These are phyloP conservation scores for Ficedula albicollis DNA, from an alignment of 2,797 vertebrate species.

Conservation along the genomic window DNA sequence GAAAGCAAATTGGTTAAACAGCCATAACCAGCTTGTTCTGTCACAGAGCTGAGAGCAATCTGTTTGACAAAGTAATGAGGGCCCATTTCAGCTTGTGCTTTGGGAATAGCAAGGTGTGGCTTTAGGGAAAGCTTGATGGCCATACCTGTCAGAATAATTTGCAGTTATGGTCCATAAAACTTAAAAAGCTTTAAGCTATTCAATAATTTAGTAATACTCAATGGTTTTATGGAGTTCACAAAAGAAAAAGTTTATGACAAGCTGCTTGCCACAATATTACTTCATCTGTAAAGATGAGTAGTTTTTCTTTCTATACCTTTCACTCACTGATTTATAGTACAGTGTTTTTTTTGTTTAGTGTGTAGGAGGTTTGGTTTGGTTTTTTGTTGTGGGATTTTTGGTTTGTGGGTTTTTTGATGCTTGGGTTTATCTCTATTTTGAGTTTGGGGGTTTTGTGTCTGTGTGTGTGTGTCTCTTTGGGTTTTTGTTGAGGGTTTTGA, in stretches of 20 bases:
- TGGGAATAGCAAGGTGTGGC: not conserved
- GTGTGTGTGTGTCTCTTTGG: rapidly evolving
- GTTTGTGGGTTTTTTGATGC: not conserved
- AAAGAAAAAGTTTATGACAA: not conserved
- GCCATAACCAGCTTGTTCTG: not conserved
- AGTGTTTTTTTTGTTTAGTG: not conserved
- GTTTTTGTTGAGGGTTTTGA: not conserved
- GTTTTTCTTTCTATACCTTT: not conserved
- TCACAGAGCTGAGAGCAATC: not conserved
- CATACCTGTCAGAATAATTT: not conserved
- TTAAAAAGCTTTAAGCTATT: not conserved
- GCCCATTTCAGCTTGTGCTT: not conserved
- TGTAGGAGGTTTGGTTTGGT: not conserved
- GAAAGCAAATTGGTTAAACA: not conserved
- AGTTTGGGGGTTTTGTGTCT: not conserved
- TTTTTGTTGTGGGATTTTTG: not conserved
- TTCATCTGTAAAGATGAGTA: not conserved
- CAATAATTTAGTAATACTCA: not conserved
- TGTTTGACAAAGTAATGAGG: not conserved
- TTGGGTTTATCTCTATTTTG: not conserved
- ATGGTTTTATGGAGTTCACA: not conserved
- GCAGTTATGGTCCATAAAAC: not conserved
- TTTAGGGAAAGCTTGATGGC: not conserved
- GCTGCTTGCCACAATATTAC: not conserved
- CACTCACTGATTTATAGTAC: not conserved